phyloP scores from a whole-genome alignment of 2,888 invertebrate genomes.

The Acronicta alni region DNA sequence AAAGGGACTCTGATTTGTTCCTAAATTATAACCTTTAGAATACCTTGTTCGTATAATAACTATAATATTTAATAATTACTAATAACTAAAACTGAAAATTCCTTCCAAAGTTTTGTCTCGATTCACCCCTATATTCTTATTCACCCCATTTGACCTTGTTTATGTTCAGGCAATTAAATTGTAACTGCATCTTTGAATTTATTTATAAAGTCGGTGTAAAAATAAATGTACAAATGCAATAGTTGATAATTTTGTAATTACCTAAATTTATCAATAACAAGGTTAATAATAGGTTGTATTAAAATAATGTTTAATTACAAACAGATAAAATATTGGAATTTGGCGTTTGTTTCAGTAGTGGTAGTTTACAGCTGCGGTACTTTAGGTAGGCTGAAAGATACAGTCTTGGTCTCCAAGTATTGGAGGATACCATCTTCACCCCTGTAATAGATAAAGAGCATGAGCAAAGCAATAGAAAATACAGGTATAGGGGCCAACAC shows the following conservation, averaged over 20 bases:
- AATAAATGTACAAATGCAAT: constrained; percentile 23
- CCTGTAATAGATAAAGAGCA: constrained; percentile 83
- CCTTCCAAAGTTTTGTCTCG: too few relatives aligned
- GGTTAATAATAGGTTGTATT: constrained; percentile 5
- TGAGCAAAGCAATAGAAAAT: neutral
- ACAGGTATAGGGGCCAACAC: too few relatives aligned
- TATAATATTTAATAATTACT: too few relatives aligned
- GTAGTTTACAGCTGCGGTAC: constrained; percentile 71
- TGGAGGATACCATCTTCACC: constrained; percentile 94
- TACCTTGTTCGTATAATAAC: too few relatives aligned
- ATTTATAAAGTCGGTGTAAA: neutral
- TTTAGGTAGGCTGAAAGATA: constrained; percentile 91
- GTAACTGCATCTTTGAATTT: too few relatives aligned
- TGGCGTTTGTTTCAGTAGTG: constrained; percentile 15
- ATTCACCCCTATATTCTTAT: too few relatives aligned
- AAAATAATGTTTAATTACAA: constrained; percentile 6
- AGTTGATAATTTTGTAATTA: constrained; percentile 31
- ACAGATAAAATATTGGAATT: constrained; percentile 4
- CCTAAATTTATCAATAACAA: constrained; percentile 28
- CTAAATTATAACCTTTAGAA: too few relatives aligned
- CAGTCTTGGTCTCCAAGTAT: constrained; percentile 94
- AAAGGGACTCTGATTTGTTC: too few relatives aligned
- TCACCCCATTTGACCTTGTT: too few relatives aligned
- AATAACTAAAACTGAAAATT: too few relatives aligned
- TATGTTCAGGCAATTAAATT: too few relatives aligned